Evolutionary conservation across 2,797 vertebrate species (phyloP).

Genomic region (Cercopithecus neglectus): DNA sequence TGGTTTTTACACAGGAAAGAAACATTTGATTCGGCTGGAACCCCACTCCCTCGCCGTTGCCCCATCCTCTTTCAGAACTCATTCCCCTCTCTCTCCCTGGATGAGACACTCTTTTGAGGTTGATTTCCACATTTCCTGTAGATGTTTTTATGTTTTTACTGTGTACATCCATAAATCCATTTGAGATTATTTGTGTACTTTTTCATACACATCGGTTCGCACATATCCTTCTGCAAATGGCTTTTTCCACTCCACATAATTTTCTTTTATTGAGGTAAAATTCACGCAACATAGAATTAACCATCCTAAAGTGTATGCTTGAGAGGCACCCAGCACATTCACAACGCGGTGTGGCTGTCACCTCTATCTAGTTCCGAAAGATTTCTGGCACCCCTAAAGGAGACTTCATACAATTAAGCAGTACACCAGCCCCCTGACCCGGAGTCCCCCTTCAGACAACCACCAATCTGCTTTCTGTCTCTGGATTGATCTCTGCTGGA

Average conservation of each 20-base stretch:
- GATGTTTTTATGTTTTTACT: accelerated
- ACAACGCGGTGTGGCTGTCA: accelerated
- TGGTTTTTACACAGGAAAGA: not conserved
- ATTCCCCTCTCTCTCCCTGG: accelerated
- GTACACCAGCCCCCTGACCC: accelerated
- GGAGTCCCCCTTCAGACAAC: not conserved
- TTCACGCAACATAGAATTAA: not conserved
- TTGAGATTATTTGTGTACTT: not conserved
- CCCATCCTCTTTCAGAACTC: not conserved
- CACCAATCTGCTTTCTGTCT: not conserved
- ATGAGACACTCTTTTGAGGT: not conserved
- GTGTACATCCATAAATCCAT: accelerated
- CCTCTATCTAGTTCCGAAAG: not conserved
- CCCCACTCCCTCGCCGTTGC: not conserved
- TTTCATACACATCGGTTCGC: not conserved
- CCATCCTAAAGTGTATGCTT: accelerated
- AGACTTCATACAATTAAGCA: accelerated
- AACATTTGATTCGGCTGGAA: not conserved
- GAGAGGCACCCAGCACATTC: accelerated
- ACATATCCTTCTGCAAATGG: not conserved
- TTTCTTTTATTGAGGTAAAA: not conserved
- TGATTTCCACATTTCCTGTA: accelerated
- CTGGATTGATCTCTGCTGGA: not conserved
- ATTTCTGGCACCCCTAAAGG: accelerated
- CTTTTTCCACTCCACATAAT: not conserved